Percentiles rank a stretch among this genome's conserved stretches.
Evolutionary conservation across 2,113 vertebrate species (phyloP).

Genomic region (Suricata suricatta): DNA sequence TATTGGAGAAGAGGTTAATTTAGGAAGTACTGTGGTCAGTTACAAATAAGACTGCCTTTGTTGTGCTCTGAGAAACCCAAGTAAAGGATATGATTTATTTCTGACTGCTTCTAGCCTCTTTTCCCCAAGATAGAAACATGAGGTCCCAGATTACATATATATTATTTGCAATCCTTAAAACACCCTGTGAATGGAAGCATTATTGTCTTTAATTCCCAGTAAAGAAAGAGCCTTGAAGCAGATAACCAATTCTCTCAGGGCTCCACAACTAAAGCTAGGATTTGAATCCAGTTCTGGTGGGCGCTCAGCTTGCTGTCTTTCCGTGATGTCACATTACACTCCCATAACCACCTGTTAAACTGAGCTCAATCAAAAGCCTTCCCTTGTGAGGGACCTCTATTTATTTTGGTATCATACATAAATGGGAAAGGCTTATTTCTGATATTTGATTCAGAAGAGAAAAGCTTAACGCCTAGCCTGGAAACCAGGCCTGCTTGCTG

Average conservation of each 20-base stretch:
- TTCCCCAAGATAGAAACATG: neutral
- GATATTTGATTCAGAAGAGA: neutral
- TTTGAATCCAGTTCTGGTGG: neutral
- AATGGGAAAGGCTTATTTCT: slow-evolving; percentile 50
- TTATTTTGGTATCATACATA: slow-evolving; percentile 42
- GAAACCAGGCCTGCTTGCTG: neutral
- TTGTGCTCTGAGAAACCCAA: neutral
- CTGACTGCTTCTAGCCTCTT: neutral
- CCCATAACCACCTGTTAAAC: neutral
- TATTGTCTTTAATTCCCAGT: slow-evolving; percentile 39
- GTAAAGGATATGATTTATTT: neutral
- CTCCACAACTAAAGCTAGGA: neutral
- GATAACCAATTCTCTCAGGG: neutral
- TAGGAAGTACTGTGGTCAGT: neutral
- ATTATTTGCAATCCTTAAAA: slow-evolving; percentile 43
- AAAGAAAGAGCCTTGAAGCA: neutral
- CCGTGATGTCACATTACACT: fast-evolving
- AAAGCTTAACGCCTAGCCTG: slow-evolving; percentile 23
- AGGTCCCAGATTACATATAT: neutral
- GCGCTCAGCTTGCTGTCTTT: neutral
- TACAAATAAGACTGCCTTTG: neutral
- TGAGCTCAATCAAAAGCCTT: neutral
- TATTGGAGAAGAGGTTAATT: neutral
- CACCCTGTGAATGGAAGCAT: neutral
- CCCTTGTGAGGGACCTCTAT: neutral